Evolutionary conservation across 1,140 invertebrate genomes (phyloP).

Genomic region (Drosophila mauritiana): DNA sequence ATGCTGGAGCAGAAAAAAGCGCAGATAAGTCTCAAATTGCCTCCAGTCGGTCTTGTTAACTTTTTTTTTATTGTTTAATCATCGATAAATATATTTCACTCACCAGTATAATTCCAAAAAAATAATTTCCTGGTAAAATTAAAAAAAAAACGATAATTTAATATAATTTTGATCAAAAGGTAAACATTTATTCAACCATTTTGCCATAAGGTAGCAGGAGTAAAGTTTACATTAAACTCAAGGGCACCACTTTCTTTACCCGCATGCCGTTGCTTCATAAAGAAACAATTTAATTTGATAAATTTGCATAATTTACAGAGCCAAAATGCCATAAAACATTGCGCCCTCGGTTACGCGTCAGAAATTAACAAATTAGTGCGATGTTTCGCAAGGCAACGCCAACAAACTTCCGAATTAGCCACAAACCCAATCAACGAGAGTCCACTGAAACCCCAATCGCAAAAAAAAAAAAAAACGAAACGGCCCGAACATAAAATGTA

Average conservation of each 20-base stretch:
- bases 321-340: constrained; percentile 67
- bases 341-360: constrained; percentile 70
- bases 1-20: constrained; percentile 35
- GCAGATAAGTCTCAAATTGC: constrained; percentile 36
- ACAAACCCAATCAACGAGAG: constrained; percentile 35
- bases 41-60: constrained; percentile 2
- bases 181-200: too few species aligned
- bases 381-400: constrained; percentile 75
- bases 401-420: constrained; percentile 69
- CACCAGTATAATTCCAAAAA: neutral
- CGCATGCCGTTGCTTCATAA: constrained; percentile 25
- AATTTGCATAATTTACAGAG: constrained; percentile 69
- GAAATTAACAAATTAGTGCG: constrained; percentile 81
- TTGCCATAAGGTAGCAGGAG: too few species aligned
- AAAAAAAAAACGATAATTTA: too few species aligned
- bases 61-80: constrained; percentile 3
- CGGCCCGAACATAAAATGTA: constrained; percentile 29
- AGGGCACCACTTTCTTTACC: constrained; percentile 20
- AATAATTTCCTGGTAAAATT: neutral
- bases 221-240: neutral
- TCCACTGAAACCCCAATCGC: constrained; percentile 9
- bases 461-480: neutral
- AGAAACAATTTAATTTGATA: constrained; percentile 66
- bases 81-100: neutral
- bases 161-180: too few species aligned